phyloP scores from a whole-genome alignment of 2,113 vertebrate genomes.

The Sus scrofa region DNA sequence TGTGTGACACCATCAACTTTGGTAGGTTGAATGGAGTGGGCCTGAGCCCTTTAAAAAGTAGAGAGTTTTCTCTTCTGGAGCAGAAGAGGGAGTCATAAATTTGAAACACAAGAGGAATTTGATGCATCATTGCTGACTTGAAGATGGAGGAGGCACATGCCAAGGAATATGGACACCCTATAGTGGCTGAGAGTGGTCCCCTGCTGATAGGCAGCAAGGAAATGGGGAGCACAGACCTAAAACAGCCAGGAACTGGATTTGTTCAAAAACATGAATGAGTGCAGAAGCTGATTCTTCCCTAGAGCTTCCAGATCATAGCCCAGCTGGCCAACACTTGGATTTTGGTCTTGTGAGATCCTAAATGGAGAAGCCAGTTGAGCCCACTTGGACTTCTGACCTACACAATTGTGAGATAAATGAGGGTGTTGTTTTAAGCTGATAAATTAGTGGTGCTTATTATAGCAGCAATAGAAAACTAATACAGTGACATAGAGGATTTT shows the following conservation, averaged over 20 bases:
- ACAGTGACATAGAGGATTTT: not conserved
- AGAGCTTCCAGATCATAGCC: not conserved
- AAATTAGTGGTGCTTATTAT: not conserved
- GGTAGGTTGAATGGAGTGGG: not conserved
- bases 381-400: not conserved
- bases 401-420: not conserved
- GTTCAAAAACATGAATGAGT: not conserved
- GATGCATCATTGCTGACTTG: not conserved
- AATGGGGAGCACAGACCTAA: not conserved
- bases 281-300: not conserved
- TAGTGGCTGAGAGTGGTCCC: not conserved
- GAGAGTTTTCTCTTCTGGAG: conserved; percentile 4
- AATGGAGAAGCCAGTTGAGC: not conserved
- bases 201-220: not conserved
- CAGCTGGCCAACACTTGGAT: not conserved
- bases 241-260: not conserved
- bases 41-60: not conserved
- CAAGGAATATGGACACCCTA: not conserved
- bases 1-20: not conserved
- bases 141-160: not conserved
- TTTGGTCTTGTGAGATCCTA: not conserved
- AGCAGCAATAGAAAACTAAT: not conserved
- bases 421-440: not conserved
- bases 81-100: not conserved
- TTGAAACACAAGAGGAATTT: not conserved